Percentiles rank a stretch among this genome's conserved stretches.
Conservation (phyloP, 2,113 vertebrate species). For the Equus quagga region DNA sequence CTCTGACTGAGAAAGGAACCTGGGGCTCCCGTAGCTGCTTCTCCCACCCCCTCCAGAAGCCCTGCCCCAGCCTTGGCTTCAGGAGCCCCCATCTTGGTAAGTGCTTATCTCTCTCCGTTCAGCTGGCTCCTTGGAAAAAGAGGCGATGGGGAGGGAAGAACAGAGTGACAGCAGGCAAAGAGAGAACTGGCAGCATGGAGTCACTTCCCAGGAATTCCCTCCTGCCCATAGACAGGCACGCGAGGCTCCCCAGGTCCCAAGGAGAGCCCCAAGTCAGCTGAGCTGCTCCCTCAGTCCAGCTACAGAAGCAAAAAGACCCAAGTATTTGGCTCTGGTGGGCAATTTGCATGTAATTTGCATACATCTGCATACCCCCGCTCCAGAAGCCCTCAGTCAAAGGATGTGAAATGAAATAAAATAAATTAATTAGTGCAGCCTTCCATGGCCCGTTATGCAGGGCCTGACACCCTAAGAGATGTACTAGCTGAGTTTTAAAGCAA, state of each 20-base stretch:
- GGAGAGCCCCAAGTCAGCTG: background rate
- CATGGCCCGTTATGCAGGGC: background rate
- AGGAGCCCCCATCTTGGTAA: background rate
- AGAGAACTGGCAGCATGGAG: background rate
- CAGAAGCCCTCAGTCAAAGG: constrained; percentile 64
- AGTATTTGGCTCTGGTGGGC: constrained; percentile 37
- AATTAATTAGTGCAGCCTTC: constrained; percentile 76
- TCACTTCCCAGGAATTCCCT: background rate
- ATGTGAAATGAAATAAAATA: constrained; percentile 79
- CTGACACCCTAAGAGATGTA: constrained; percentile 29
- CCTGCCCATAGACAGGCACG: rapidly evolving
- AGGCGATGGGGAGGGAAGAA: background rate
- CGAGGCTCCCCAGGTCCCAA: background rate
- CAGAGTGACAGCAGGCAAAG: background rate
- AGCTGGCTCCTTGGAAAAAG: constrained; percentile 42
- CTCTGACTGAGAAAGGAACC: background rate
- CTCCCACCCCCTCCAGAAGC: background rate
- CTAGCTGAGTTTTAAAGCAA: constrained; percentile 11
- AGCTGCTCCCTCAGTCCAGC: constrained; percentile 35
- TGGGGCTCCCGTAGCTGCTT: background rate
- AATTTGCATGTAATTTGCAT: constrained; percentile 81
- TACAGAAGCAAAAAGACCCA: constrained; percentile 59
- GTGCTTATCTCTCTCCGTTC: constrained; percentile 49
- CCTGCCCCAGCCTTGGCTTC: background rate
- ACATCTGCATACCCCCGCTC: constrained; percentile 69